Evolutionary conservation across 2,113 vertebrate species (phyloP).

Genomic region (Zosterops pallidus): DNA sequence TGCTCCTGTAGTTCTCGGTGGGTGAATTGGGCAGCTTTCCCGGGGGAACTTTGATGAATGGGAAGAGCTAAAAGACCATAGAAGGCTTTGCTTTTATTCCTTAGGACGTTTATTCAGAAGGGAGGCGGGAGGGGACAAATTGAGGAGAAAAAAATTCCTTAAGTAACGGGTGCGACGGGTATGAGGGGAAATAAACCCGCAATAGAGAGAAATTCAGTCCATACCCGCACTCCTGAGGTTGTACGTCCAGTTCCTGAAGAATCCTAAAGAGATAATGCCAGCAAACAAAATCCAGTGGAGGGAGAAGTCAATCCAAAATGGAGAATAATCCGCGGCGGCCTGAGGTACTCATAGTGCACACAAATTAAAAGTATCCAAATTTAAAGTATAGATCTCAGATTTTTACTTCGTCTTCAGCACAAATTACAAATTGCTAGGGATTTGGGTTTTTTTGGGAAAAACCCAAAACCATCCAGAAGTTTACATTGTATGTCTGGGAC

Average conservation of each 20-base stretch:
- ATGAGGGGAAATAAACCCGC: conserved; percentile 71
- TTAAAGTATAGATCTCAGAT: conserved; percentile 51
- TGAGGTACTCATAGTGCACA: conserved; percentile 68
- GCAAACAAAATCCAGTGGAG: conserved; percentile 74
- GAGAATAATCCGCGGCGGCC: conserved; percentile 85
- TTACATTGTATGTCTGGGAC: conserved; percentile 67
- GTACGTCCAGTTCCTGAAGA: conserved; percentile 76
- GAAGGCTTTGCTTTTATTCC: conserved; percentile 41
- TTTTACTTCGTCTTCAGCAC: conserved; percentile 56
- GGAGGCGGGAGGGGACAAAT: conserved; percentile 30
- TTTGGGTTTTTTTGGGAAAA: conserved; percentile 1
- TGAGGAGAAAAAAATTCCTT: conserved; percentile 38
- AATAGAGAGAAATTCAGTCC: conserved; percentile 69
- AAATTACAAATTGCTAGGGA: conserved; percentile 44
- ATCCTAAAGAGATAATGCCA: conserved; percentile 75
- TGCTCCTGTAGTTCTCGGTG: conserved; percentile 77
- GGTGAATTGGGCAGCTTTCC: conserved; percentile 76
- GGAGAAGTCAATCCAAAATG: conserved; percentile 83
- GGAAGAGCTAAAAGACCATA: conserved; percentile 57
- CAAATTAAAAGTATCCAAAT: conserved; percentile 72
- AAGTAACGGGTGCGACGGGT: conserved; percentile 66
- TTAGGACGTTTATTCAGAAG: conserved; percentile 62
- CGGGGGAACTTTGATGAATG: conserved; percentile 65
- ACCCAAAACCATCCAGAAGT: background rate
- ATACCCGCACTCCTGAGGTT: conserved; percentile 77